Conservation (phyloP, 2,113 vertebrate species). For the Phaethon lepturus region DNA sequence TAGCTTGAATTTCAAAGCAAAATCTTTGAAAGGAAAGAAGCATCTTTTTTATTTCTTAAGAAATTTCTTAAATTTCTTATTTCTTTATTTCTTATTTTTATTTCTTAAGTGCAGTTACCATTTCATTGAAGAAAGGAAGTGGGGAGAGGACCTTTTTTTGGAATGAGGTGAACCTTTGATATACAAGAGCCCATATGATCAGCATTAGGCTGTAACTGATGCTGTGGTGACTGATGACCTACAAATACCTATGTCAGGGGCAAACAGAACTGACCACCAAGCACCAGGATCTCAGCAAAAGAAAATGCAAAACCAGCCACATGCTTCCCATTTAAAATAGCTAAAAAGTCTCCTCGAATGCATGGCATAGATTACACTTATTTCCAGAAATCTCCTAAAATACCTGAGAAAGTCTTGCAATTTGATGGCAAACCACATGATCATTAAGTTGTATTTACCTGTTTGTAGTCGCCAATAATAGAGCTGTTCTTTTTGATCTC, state of each 20-base stretch:
- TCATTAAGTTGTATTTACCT: constrained; percentile 76
- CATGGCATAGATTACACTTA: neutral
- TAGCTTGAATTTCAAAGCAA: neutral
- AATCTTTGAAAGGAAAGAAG: neutral
- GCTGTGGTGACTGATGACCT: neutral
- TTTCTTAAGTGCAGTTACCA: neutral
- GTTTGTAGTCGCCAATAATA: constrained; percentile 98
- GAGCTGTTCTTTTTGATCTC: constrained; percentile 98
- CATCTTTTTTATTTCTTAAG: neutral
- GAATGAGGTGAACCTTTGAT: neutral
- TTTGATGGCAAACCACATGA: neutral
- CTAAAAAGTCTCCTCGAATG: neutral
- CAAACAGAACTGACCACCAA: neutral
- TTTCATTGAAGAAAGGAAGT: neutral
- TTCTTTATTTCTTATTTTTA: neutral
- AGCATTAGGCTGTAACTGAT: neutral
- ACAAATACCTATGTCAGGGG: neutral
- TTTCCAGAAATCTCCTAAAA: neutral
- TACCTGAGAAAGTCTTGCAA: neutral
- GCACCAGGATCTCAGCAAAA: neutral
- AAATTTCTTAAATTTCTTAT: too few species aligned
- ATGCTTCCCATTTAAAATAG: neutral
- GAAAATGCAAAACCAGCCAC: neutral
- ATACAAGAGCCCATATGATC: neutral
- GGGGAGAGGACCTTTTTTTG: neutral